Evolutionary conservation across 2,113 vertebrate genomes (phyloP).

Genomic region (human): DNA sequence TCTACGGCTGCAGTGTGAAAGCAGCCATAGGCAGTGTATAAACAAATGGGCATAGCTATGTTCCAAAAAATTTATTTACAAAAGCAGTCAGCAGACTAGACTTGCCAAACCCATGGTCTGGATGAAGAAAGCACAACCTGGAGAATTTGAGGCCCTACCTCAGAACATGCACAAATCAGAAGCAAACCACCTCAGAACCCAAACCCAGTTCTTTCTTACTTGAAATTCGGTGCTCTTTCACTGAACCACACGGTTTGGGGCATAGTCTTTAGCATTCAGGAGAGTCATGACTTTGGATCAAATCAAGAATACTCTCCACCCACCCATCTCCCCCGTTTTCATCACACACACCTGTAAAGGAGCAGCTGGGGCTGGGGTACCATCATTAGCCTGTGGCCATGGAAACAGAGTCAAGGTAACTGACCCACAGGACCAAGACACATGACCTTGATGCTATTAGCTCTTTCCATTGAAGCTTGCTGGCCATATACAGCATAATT

Average conservation of each 20-base stretch:
- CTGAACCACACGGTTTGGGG: no score
- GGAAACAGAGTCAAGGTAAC: neutral
- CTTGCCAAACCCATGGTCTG: neutral
- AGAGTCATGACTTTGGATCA: neutral
- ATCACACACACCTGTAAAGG: neutral
- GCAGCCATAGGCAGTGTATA: neutral
- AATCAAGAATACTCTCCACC: neutral
- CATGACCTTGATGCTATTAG: neutral
- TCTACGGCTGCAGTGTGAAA: neutral
- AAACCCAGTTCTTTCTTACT: neutral
- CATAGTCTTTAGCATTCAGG: neutral
- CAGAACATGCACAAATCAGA: neutral
- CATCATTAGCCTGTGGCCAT: neutral
- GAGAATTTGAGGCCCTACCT: neutral
- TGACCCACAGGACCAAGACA: neutral
- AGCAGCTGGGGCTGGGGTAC: neutral
- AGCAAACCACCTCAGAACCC: neutral
- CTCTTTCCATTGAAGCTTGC: neutral
- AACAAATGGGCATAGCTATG: neutral
- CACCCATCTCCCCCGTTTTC: neutral
- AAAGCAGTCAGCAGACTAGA: neutral
- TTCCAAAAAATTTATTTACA: conserved; percentile 28
- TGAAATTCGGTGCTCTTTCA: neutral
- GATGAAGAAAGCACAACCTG: neutral
- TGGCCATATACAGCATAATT: neutral